Evolutionary conservation across 2,113 vertebrate species (phyloP).

Genomic region (Vidua macroura): DNA sequence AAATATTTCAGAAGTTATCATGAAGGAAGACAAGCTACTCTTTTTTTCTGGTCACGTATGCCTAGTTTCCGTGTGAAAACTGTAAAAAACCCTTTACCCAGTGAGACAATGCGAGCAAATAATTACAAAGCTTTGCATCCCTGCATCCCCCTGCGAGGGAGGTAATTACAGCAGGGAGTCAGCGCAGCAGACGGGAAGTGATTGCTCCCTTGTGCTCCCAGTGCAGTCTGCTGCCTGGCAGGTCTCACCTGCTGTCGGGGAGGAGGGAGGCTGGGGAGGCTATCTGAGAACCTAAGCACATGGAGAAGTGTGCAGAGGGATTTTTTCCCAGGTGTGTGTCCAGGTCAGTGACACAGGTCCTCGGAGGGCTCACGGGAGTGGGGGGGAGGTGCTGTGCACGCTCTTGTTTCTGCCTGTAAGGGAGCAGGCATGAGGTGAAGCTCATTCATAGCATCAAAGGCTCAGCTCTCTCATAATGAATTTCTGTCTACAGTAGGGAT

Average conservation of each 20-base stretch:
- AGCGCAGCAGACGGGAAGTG: fast-evolving
- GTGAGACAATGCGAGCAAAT: background rate
- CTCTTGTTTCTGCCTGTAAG: background rate
- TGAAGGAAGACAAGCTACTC: background rate
- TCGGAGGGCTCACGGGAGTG: fast-evolving
- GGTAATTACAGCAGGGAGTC: background rate
- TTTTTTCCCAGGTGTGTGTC: background rate
- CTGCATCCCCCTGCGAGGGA: background rate
- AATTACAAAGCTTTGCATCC: background rate
- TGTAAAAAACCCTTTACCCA: background rate
- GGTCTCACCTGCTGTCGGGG: background rate
- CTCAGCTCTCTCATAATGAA: background rate
- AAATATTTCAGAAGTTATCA: background rate
- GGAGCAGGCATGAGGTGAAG: background rate
- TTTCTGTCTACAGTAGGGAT: background rate
- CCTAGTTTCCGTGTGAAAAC: fast-evolving
- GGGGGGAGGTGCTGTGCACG: background rate
- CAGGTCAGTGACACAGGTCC: background rate
- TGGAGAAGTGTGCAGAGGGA: background rate
- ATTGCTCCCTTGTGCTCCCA: background rate
- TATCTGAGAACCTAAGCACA: background rate
- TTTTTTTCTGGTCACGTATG: background rate
- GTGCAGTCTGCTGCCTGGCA: background rate
- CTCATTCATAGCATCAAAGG: background rate
- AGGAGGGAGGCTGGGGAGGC: background rate